Evolutionary conservation across 1,140 invertebrate species (phyloP), one percentile per base, ranked within the genome.

Genomic region (Triops cancriformis): DNA sequence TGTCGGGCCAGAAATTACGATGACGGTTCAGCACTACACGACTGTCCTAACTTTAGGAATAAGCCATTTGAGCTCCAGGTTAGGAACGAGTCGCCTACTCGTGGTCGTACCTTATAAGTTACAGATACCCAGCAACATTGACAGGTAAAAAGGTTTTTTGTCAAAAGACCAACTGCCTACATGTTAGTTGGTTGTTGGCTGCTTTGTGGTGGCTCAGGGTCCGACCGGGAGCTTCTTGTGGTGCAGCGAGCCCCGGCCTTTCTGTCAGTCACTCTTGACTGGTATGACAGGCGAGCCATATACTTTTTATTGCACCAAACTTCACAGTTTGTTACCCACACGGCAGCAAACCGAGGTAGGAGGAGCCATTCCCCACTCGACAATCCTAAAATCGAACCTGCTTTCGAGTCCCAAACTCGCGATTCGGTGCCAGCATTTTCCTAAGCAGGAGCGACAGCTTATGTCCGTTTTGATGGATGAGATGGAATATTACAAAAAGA

Each of bases 61-160:
- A 64, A 64, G 23, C 51, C 51, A 64, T 64, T 64, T 23, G 51
- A 7, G 51, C 51, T 64, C 51, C 51, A 64, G 14, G 23, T 23
- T 64, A 14, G 51, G 51, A 23, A 64, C 14, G 14, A 23, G 51
- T 64, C 23, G 23, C 51, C 51, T 64, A 64, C 51, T 64, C 51
- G 0, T 64, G 2, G 18, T 64, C 51, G 23, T 64, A 64, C 18
- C 51, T 64, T 64, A 23, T 64, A 23, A 64, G 51, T 64, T 64
- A 64, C 51, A 18, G 51, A 64, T 64, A 64, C 51, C 18, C 18
- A 64, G 14, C 51, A 18, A 64, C 51, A 64, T 64, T 64, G 51
- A 64, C 51, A 64, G n/a, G 51, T 64, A 64, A 64, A 64, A 64
- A 64, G 51, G n/a, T 23, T 64, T 37, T 64, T 64, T 64, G 51